A percentile compares a stretch with the other conserved stretches of the same genome.
Conservation (phyloP, 2,888 invertebrate species). For the Terebella lapidaria region DNA sequence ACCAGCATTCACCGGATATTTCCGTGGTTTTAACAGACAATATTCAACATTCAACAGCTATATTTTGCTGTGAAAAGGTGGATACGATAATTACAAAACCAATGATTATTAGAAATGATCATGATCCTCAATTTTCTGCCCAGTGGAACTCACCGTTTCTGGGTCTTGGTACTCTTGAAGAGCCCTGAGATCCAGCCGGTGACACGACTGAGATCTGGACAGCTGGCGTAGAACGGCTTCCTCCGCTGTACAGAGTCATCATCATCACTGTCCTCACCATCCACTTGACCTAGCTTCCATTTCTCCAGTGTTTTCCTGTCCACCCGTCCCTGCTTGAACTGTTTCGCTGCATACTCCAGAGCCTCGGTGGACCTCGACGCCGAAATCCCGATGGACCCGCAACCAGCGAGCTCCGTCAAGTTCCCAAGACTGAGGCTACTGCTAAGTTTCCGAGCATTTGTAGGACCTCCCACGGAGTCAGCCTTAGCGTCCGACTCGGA, state of each 20-base stretch:
- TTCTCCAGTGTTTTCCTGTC: neutral
- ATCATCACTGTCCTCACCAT: neutral
- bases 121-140: too few relatives aligned
- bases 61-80: too few relatives aligned
- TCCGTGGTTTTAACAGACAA: too few relatives aligned
- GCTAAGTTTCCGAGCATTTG: neutral
- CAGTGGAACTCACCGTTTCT: too few relatives aligned
- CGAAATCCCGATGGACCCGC: neutral
- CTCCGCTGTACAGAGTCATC: neutral
- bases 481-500: neutral
- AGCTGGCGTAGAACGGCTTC: neutral
- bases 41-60: too few relatives aligned
- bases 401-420: neutral
- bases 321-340: neutral
- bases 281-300: too few relatives aligned
- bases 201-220: neutral
- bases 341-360: neutral
- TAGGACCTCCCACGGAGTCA: neutral
- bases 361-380: neutral
- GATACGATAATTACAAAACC: too few relatives aligned
- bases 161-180: too few relatives aligned
- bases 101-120: too few relatives aligned
- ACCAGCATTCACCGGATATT: too few relatives aligned
- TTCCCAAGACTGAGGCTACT: neutral
- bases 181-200: neutral